Percentiles rank a stretch among this genome's conserved stretches.
Evolutionary conservation across 2,113 vertebrate genomes (phyloP).

Genomic region (Columba janthina): DNA sequence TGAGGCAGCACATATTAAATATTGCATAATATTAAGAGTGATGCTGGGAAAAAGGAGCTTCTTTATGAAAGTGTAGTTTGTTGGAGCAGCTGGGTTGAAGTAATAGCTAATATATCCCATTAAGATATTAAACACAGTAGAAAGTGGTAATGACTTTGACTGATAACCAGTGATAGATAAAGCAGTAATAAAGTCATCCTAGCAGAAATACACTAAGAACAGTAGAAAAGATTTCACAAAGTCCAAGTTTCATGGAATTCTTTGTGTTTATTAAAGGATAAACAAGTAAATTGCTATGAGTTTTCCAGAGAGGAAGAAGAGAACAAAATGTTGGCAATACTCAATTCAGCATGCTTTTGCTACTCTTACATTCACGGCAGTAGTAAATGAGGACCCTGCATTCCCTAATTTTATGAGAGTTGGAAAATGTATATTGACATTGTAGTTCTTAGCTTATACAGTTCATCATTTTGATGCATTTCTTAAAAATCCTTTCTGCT

Average conservation of each 20-base stretch:
- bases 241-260: not conserved
- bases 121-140: not conserved
- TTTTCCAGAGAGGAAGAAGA: not conserved
- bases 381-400: not conserved
- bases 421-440: not conserved
- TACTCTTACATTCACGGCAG: rapidly evolving
- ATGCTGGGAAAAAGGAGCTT: not conserved
- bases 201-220: not conserved
- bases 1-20: not conserved
- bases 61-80: not conserved
- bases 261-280: not conserved
- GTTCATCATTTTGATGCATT: not conserved
- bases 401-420: not conserved
- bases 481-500: not conserved
- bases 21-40: not conserved
- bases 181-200: not conserved
- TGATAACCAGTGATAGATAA: not conserved
- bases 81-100: not conserved
- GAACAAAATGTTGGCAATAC: not conserved
- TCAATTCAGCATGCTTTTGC: not conserved
- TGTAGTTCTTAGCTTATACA: not conserved
- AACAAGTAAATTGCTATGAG: not conserved
- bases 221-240: not conserved
- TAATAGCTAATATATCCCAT: not conserved
- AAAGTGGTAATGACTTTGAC: not conserved